A percentile compares a stretch with the other conserved stretches of the same genome.
Conservation (phyloP, 2,797 vertebrate genomes). For the Staurois parvus region DNA sequence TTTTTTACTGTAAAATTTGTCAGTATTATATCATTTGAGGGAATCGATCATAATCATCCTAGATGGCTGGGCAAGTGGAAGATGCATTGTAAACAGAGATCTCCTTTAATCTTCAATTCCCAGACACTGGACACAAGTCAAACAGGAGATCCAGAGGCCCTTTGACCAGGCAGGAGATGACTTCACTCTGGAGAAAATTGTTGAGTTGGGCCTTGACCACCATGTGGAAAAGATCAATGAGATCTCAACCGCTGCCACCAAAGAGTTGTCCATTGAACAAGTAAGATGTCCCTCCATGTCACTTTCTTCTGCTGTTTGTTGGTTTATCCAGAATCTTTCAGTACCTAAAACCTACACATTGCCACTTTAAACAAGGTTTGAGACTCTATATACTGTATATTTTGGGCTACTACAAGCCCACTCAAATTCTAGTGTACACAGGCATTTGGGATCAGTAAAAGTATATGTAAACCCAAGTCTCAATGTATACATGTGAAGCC, state of each 20-base stretch:
- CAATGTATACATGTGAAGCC: too few species aligned
- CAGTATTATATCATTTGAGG: too few species aligned
- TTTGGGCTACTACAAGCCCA: too few species aligned
- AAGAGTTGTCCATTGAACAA: conserved; percentile 88
- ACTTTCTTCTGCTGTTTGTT: not conserved
- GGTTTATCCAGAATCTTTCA: not conserved
- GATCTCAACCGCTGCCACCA: conserved; percentile 85
- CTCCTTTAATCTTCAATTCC: not conserved
- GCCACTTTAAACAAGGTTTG: not conserved
- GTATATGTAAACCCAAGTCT: too few species aligned
- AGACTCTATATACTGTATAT: too few species aligned
- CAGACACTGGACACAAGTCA: conserved; percentile 89
- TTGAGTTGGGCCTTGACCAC: conserved; percentile 81
- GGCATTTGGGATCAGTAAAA: too few species aligned
- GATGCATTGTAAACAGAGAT: not conserved
- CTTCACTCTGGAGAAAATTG: conserved; percentile 85
- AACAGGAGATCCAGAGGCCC: conserved; percentile 76
- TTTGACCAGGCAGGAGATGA: conserved; percentile 80
- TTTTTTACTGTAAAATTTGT: too few species aligned
- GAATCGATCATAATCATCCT: too few species aligned
- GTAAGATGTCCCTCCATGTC: conserved; percentile 66
- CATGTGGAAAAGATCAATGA: conserved; percentile 79
- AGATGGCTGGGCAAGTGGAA: too few species aligned
- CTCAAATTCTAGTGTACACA: too few species aligned
- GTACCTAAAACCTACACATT: not conserved